phyloP scores from a whole-genome alignment of 2,113 vertebrate genomes.

The Tor tambroides region DNA sequence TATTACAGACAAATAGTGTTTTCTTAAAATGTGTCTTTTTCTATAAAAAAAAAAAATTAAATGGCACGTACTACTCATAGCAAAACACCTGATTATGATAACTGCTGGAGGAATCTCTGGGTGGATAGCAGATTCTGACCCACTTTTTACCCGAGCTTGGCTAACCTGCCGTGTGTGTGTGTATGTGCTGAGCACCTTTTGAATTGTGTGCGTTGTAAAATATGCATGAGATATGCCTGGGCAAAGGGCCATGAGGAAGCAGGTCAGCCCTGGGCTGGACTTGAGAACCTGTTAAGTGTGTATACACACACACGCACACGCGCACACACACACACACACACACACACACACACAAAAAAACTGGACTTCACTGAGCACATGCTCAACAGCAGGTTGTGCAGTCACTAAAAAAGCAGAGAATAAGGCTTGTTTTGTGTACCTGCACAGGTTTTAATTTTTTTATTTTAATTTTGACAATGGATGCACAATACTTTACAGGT shows the following conservation, averaged over 20 bases:
- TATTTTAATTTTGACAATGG: not conserved
- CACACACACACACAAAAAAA: not conserved
- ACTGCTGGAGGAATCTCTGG: not conserved
- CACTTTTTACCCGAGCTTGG: not conserved
- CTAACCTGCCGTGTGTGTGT: constrained; percentile 12
- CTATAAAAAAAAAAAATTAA: no score
- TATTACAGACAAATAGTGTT: not conserved
- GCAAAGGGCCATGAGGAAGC: constrained; percentile 37
- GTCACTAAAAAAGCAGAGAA: not conserved
- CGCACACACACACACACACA: constrained; percentile 11
- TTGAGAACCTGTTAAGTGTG: constrained; percentile 26
- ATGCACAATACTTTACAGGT: not conserved
- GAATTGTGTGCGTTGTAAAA: constrained; percentile 36
- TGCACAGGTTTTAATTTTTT: not conserved
- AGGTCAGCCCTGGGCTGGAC: constrained; percentile 39
- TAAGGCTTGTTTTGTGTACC: not conserved
- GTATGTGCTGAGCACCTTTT: constrained; percentile 3
- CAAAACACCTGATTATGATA: not conserved
- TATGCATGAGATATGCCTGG: constrained; percentile 43
- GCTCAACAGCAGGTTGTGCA: constrained; percentile 12
- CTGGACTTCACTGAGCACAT: not conserved
- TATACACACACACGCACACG: constrained; percentile 1
- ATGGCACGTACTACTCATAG: not conserved
- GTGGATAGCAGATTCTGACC: constrained; percentile 36
- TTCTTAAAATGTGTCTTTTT: not conserved